Base-by-base conservation (phyloP, 2,797 vertebrate genomes). In the Amazona finschi region DNA sequence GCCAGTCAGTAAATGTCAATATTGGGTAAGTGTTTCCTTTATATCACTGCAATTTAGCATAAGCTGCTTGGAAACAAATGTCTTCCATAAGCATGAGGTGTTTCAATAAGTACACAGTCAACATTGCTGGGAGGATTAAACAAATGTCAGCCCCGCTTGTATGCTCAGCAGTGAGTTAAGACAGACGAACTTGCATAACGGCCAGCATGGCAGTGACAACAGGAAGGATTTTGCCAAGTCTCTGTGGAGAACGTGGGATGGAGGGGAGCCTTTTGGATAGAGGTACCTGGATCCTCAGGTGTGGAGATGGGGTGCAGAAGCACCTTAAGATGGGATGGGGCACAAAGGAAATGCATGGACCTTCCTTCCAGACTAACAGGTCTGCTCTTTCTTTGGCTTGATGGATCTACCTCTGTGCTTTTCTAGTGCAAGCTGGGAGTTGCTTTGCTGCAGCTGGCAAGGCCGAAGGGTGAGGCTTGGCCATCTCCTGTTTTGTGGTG, bases 1-100 rank as follows among this genome's bases (percentile, higher is more conserved):
- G 96, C 96, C 87, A 98, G 97, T 97, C 96, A 95, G 97, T 96
- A 97, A 98, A 97, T 97, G 97, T 97, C 97, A 98, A 98, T 97
- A 98, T 97, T 97, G 94, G 94, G 66, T 97, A 97, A 98, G 96
- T 97, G 97, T 98, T 98, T 97, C 97, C 94, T 98, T 98, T 97
- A 96, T 98, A 97, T 96, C 96, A 58, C 71, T 93, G 96, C 96
- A 97, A 96, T 98, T 98, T 97, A 97, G 95, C 97, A 97, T 97
- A 97, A 96, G 96, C 97, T 97, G 96, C 97, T 97, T 97, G 97
- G 97, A 98, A 98, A 98, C 97, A 97, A 97, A 96, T 97, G 97
- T 96, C 97, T 98, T 97, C 96, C 49, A 28, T 94, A 96, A 96
- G 97, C 97, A 97, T 94, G 96, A 95, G 95, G 67, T 94, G 94